Base-by-base conservation (phyloP, 2,113 vertebrate genomes). In the Ornithorhynchus anatinus region DNA sequence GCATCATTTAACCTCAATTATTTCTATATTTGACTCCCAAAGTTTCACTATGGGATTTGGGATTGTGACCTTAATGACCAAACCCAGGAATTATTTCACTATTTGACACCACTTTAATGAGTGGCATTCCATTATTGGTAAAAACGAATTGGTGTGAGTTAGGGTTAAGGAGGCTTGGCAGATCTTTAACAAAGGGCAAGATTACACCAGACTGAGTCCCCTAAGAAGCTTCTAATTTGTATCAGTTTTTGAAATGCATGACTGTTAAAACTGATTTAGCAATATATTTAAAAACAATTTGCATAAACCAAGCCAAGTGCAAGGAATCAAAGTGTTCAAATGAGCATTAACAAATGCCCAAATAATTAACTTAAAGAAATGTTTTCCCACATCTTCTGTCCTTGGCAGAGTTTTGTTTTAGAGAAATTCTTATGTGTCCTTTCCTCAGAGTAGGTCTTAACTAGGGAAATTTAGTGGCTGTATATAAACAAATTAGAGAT, bases 241-340 rank as follows among this genome's bases (percentile, higher is more conserved):
- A n/a, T n/a, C n/a, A n/a, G n/a, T n/a, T n/a, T n/a, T n/a, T n/a
- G n/a, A n/a, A n/a, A n/a, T 69, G 11, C 14, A 62, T 38, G 32
- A 69, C 40, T 77, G 57, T 65, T 74, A 50, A 83, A 56, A 13
- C 52, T 76, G 40, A 77, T 72, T 77, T 50, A 81, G 42, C 32
- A 83, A 79, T 67, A 56, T 66, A 64, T 74, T 85, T 79, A 77
- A 23, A 69, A 72, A 29, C 59, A 80, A 82, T 77, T 74, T 57
- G 39, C 72, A 78, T 74, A 44, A 44, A 23, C 64, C 70, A 81
- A 82, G 63, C 80, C 81, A 84, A 22, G 63, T 32, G 22, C 20
- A 51, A 79, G 20, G 81, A 80, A 67, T 77, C 75, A 14, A 61
- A 77, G 29, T 72, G 35, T 39, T 80, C 36, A 40, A 79, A 63